Evolutionary conservation across 2,797 vertebrate genomes (phyloP).

Genomic region (Myotis myotis): DNA sequence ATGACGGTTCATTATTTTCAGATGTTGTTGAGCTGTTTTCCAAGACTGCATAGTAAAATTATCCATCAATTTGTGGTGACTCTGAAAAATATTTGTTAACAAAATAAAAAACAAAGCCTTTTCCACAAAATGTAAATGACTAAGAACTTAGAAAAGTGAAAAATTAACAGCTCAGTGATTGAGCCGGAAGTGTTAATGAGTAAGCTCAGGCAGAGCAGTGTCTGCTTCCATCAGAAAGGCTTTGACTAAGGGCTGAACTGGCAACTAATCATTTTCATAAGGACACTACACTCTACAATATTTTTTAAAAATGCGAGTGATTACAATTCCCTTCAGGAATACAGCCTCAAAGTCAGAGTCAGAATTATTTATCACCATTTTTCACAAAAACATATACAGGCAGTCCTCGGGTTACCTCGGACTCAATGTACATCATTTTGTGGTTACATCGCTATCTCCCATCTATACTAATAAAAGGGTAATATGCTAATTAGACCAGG

Average conservation of each 20-base stretch:
- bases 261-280: background rate
- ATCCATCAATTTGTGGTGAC: conserved; percentile 87
- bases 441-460: no score
- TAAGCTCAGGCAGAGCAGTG: background rate
- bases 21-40: conserved; percentile 87
- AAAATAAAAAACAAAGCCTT: conserved; percentile 37
- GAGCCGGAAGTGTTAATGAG: background rate
- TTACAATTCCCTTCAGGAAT: background rate
- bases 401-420: no score
- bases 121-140: background rate
- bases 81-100: conserved; percentile 81
- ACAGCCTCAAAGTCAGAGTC: background rate
- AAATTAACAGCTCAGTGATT: background rate
- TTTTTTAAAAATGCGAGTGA: conserved; percentile 3
- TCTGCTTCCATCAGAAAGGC: background rate
- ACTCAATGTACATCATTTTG: no score
- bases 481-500: no score
- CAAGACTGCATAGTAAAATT: conserved; percentile 89
- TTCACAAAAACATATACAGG: background rate
- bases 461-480: no score
- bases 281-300: background rate
- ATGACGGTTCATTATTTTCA: conserved; percentile 85
- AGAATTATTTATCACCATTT: background rate
- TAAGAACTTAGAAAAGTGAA: conserved; percentile 26
- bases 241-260: background rate